Conservation (phyloP, 2,888 invertebrate species). For the Lordiphosa fenestrarum region DNA sequence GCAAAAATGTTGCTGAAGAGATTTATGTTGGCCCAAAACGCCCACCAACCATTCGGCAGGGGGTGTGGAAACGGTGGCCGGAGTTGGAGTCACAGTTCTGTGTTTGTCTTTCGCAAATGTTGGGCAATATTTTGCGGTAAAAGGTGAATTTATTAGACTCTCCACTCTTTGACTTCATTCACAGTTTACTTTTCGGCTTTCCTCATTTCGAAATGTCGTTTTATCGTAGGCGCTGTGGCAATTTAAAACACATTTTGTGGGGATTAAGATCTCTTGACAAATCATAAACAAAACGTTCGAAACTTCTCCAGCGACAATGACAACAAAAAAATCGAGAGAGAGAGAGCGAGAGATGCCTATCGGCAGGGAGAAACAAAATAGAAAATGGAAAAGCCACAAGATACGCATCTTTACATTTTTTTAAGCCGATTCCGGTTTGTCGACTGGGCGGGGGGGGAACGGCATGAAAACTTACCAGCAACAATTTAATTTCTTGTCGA, state of each 20-base stretch:
- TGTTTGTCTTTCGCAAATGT: slow-evolving; percentile 71
- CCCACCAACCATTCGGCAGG: slow-evolving; percentile 14
- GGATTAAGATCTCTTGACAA: slow-evolving; percentile 66
- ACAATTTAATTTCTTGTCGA: no score
- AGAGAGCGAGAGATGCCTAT: not conserved
- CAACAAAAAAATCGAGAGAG: slow-evolving; percentile 53
- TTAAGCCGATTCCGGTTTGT: not conserved
- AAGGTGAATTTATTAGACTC: slow-evolving; percentile 67
- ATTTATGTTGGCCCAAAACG: slow-evolving; percentile 48
- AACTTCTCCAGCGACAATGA: slow-evolving; percentile 19
- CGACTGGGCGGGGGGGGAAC: no score
- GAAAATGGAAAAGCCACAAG: not conserved
- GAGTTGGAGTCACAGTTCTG: slow-evolving; percentile 12
- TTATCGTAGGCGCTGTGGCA: slow-evolving; percentile 41
- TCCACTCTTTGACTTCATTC: slow-evolving; percentile 7
- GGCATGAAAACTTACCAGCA: no score
- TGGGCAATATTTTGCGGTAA: slow-evolving; percentile 72
- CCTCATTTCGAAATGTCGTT: slow-evolving; percentile 10
- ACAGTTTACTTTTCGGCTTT: slow-evolving; percentile 5
- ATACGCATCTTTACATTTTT: not conserved
- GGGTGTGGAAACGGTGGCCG: not conserved
- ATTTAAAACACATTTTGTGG: slow-evolving; percentile 65
- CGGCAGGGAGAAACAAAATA: slow-evolving; percentile 2
- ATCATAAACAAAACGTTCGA: slow-evolving; percentile 65
- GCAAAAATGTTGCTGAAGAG: slow-evolving; percentile 20